These are phyloP conservation scores for Thamnophis elegans DNA, from an alignment of 2,797 vertebrate species.

Conservation along the genomic window DNA sequence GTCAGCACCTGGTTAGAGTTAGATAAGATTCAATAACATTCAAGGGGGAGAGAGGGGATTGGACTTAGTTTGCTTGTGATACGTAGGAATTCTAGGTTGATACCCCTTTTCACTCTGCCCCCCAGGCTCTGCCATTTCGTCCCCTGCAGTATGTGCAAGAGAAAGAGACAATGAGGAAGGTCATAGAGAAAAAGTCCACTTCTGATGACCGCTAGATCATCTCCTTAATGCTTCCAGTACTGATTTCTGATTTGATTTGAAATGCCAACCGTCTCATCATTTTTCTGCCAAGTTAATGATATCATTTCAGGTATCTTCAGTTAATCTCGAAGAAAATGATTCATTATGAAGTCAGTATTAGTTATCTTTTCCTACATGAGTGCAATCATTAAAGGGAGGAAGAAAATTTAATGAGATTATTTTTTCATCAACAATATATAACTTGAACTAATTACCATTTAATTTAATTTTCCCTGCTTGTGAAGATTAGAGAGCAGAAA, in stretches of 20 bases:
- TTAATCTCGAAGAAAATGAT: conserved; percentile 12
- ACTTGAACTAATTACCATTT: conserved; percentile 34
- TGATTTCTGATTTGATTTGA: not conserved
- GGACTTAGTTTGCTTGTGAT: not conserved
- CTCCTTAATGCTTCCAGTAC: not conserved
- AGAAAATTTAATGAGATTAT: not conserved
- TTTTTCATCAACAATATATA: conserved; percentile 20
- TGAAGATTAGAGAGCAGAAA: not conserved
- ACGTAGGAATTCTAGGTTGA: not conserved
- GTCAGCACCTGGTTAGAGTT: no score
- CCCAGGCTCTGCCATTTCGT: not conserved
- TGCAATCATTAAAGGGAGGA: not conserved
- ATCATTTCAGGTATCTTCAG: conserved; percentile 14
- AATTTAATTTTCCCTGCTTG: not conserved
- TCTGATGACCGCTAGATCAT: not conserved
- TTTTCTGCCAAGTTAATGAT: not conserved
- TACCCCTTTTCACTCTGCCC: not conserved
- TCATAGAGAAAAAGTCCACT: not conserved
- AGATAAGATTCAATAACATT: not conserved
- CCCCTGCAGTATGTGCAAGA: not conserved
- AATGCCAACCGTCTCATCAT: not conserved
- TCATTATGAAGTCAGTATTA: conserved; percentile 4
- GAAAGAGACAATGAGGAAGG: not conserved
- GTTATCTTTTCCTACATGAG: not conserved
- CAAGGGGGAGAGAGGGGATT: not conserved